phyloP scores from a whole-genome alignment of 2,888 invertebrate species.

The Scaptodrosophila latifasciaeformis region DNA sequence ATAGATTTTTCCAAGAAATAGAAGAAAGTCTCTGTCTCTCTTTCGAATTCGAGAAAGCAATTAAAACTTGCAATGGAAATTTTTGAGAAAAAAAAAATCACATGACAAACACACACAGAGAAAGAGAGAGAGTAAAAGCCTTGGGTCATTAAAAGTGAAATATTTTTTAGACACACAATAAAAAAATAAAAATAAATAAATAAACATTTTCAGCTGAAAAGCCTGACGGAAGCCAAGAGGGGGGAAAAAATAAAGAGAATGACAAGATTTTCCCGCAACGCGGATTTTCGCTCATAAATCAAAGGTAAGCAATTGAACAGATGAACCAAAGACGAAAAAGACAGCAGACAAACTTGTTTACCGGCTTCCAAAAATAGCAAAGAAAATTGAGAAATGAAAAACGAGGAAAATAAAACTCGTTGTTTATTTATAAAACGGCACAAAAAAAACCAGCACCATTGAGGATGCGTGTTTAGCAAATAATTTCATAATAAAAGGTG shows the following conservation, averaged over 20 bases:
- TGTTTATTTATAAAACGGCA: constrained; percentile 25
- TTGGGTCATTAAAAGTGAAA: constrained; percentile 55
- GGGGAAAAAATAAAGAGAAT: constrained; percentile 4
- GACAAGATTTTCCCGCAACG: constrained; percentile 32
- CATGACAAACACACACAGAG: constrained; percentile 21
- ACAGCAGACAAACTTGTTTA: neutral
- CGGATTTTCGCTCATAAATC: constrained; percentile 24
- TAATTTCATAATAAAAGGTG: no score
- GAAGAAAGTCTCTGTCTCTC: no score
- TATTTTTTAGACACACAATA: constrained; percentile 39
- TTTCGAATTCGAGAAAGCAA: constrained; percentile 36
- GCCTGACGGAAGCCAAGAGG: no score
- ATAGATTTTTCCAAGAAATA: constrained; percentile 48
- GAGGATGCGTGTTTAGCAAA: neutral
- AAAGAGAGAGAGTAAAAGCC: constrained; percentile 18
- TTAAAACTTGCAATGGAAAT: no score
- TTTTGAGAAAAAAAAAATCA: constrained; percentile 9
- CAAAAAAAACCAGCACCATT: constrained; percentile 12
- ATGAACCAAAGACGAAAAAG: neutral
- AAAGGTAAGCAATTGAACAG: constrained; percentile 17
- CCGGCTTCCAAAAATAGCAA: constrained; percentile 33
- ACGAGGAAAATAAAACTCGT: constrained; percentile 14
- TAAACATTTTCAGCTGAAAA: no score
- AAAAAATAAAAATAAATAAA: neutral
- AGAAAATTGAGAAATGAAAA: constrained; percentile 14